Base-by-base conservation (phyloP, 2,113 vertebrate genomes). In the Todiramphus saurophagus region DNA sequence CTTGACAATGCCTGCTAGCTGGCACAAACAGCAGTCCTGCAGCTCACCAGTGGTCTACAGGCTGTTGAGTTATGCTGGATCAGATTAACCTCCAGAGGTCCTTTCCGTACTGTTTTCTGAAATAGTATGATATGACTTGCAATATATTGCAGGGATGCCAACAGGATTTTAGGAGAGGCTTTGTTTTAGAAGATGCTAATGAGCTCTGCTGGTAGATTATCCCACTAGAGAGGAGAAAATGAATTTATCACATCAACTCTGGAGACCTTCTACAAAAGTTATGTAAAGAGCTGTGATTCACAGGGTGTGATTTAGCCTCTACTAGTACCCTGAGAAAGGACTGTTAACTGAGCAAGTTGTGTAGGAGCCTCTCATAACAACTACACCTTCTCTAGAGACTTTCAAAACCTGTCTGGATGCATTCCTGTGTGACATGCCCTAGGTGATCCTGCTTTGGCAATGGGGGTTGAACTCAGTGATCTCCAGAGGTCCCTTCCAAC, bases 131-230 rank as follows among this genome's bases (percentile, higher is more conserved):
- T 94, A 87, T 31, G 83, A 89, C 41, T 94, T 94, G 70, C 67
- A 46, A 81, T 82, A 85, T 55, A 96, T 96, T 94, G 87, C 77
- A 95, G 67, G 74, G 58, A 62, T 94, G 89, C 87, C 94, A 92
- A 94, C 80, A 76, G 74, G 41, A 89, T 89, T 94, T 88, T 82
- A 89, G 75, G n/a, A 85, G 50, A 89, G 70, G 62, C 93, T 95
- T 95, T 94, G 86, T 92, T 95, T 84, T 78, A 66, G 81, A 89
- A 89, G 77, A 93, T 84, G 74, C 63, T 93, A 95, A 95, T 96
- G 80, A 96, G 81, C 41, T 91, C 81, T 96, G 77, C 80, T 90
- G 76, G 84, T 95, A 90, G 80, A 92, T 95, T 82, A 50, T 82
- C 80, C 67, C 83, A 83, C 73, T 82, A 37, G 76, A 89, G 69